Evolutionary conservation across 2,797 vertebrate species (phyloP).

Genomic region (Chelidonichthys spinosus): DNA sequence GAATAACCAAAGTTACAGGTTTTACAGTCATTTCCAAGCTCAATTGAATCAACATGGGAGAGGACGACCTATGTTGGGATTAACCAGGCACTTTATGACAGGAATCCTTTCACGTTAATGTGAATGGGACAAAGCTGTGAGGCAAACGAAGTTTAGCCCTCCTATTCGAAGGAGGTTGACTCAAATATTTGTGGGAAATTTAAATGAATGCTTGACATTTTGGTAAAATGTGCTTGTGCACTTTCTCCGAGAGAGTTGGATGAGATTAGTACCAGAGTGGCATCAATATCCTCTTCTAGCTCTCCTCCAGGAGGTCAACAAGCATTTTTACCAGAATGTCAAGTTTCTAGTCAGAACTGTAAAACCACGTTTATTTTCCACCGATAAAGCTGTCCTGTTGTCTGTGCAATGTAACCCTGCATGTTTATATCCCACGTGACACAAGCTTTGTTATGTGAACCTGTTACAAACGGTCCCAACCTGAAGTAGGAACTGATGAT

Average conservation of each 20-base stretch:
- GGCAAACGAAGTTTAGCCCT: not conserved
- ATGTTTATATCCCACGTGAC: slow-evolving; percentile 41
- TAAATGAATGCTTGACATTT: not conserved
- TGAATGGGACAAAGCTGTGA: not conserved
- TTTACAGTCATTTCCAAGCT: not conserved
- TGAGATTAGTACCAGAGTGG: not conserved
- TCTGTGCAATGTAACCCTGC: slow-evolving; percentile 37
- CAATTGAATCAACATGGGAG: not conserved
- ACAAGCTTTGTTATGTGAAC: slow-evolving; percentile 4
- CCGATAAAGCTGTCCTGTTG: slow-evolving; percentile 10
- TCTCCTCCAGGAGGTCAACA: not conserved
- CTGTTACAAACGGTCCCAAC: slow-evolving; percentile 4
- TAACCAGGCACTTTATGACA: slow-evolving; percentile 17
- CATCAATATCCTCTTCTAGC: not conserved
- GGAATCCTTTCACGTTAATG: slow-evolving; percentile 8
- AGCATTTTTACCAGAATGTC: not conserved
- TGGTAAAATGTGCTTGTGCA: not conserved
- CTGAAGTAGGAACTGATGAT: not conserved
- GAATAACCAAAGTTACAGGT: slow-evolving; percentile 7
- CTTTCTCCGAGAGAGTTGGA: not conserved
- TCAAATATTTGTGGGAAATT: not conserved
- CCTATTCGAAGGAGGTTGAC: not conserved
- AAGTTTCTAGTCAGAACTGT: not conserved
- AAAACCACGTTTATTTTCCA: slow-evolving; percentile 17
- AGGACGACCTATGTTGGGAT: not conserved